These are phyloP conservation scores for Thymelicus acteon DNA, from an alignment of 2,888 invertebrate genomes.

Conservation along the genomic window DNA sequence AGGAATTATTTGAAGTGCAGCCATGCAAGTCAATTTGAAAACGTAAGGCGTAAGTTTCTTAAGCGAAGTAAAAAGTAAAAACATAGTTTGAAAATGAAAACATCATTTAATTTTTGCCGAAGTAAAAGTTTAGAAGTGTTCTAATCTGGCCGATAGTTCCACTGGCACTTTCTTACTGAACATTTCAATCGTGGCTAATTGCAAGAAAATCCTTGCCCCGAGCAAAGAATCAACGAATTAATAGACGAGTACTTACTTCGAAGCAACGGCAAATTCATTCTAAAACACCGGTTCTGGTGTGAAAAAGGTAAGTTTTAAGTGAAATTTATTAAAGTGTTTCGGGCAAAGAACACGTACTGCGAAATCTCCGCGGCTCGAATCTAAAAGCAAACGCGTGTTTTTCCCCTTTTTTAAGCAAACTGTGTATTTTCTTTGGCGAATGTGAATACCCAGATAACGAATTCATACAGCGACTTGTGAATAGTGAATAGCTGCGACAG, in stretches of 20 bases:
- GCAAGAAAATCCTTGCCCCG: conserved; percentile 75
- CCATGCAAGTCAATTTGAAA: too few species aligned
- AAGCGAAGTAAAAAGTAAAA: too few species aligned
- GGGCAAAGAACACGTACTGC: conserved; percentile 50
- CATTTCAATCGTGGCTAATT: conserved; percentile 79
- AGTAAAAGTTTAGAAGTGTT: too few species aligned
- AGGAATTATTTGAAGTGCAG: not conserved
- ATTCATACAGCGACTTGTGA: conserved; percentile 17
- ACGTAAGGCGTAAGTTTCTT: too few species aligned
- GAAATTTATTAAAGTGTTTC: conserved; percentile 72
- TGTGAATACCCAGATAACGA: conserved; percentile 28
- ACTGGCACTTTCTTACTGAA: conserved; percentile 61
- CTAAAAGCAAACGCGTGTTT: conserved; percentile 43
- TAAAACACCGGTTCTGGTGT: conserved; percentile 77
- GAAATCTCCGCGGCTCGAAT: conserved; percentile 38
- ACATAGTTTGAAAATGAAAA: too few species aligned
- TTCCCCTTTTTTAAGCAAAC: conserved; percentile 16
- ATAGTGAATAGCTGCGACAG: conserved; percentile 10
- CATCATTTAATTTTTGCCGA: too few species aligned
- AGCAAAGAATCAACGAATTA: conserved; percentile 81
- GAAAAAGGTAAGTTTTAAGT: conserved; percentile 73
- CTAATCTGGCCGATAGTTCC: conserved; percentile 6
- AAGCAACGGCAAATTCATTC: conserved; percentile 76
- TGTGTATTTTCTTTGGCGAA: conserved; percentile 9
- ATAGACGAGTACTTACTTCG: conserved; percentile 70